Conservation (phyloP, 1,140 invertebrate genomes). For the Panonychus citri region DNA sequence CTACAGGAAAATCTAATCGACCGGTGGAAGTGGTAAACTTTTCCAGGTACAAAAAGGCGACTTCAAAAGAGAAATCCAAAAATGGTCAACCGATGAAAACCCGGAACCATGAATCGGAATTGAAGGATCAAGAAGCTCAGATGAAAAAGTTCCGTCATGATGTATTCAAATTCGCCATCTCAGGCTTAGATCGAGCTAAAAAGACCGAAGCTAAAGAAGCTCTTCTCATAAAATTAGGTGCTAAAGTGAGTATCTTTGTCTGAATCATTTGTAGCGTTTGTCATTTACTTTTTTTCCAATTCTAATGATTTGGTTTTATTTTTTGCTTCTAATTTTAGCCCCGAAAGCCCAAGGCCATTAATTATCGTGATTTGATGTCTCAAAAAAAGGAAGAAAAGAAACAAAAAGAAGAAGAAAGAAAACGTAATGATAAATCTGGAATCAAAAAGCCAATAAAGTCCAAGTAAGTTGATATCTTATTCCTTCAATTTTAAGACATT, state of each 20-base stretch:
- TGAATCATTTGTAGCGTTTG: not conserved
- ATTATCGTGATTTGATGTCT: not conserved
- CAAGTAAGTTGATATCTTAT: too few relatives aligned
- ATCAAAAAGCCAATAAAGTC: too few relatives aligned
- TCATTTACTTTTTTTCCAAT: too few relatives aligned
- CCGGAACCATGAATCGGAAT: too few relatives aligned
- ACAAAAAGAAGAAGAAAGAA: too few relatives aligned
- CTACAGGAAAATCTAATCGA: too few relatives aligned
- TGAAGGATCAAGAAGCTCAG: not conserved
- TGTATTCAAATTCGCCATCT: slow-evolving; percentile 37
- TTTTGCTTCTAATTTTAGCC: not conserved
- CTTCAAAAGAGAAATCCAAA: too few relatives aligned
- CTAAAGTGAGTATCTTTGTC: slow-evolving; percentile 22
- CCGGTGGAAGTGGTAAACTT: too few relatives aligned
- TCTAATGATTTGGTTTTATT: not conserved
- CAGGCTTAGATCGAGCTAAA: slow-evolving; percentile 30
- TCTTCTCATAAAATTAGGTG: slow-evolving; percentile 35
- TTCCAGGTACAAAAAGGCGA: too few relatives aligned
- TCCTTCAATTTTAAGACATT: too few relatives aligned
- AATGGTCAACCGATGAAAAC: too few relatives aligned
- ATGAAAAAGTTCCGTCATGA: slow-evolving; percentile 22
- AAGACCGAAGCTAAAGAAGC: slow-evolving; percentile 33
- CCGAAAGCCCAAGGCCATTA: not conserved
- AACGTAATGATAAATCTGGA: too few relatives aligned
- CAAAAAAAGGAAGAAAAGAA: not conserved